These are phyloP conservation scores for Epsilonema sp. DNA, from an alignment of 2,888 invertebrate species.

Conservation along the genomic window DNA sequence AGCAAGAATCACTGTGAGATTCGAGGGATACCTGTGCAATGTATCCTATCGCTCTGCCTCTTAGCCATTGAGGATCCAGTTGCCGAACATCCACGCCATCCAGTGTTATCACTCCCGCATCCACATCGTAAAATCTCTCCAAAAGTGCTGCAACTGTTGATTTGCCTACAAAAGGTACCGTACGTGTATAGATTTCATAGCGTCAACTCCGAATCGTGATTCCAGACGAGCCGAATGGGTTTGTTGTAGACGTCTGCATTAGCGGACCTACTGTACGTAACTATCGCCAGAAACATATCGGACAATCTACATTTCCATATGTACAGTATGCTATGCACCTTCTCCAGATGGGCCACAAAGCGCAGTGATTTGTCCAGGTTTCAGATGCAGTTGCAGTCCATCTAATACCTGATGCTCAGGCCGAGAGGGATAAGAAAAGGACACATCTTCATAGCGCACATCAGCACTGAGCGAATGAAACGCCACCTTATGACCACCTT, in stretches of 20 bases:
- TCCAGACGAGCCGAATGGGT: no score
- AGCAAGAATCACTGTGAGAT: neutral
- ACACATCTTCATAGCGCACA: slow-evolving; percentile 62
- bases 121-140: slow-evolving; percentile 68
- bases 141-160: slow-evolving; percentile 71
- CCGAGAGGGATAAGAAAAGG: slow-evolving; percentile 56
- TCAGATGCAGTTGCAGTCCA: slow-evolving; percentile 57
- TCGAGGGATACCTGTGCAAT: slow-evolving; percentile 65
- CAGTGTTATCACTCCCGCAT: slow-evolving; percentile 48
- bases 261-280: neutral
- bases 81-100: slow-evolving; percentile 50
- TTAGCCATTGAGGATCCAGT: slow-evolving; percentile 60
- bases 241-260: neutral
- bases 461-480: slow-evolving; percentile 51
- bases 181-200: neutral
- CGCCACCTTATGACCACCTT: slow-evolving; percentile 47
- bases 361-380: slow-evolving; percentile 70
- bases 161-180: no score
- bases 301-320: no score
- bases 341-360: slow-evolving; percentile 81
- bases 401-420: slow-evolving; percentile 42
- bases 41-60: slow-evolving; percentile 59
- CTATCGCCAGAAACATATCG: no score
- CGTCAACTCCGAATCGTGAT: no score
- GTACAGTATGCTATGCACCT: slow-evolving; percentile 36